phyloP scores from a whole-genome alignment of 1,140 invertebrate species.

The Cotesia glomerata region DNA sequence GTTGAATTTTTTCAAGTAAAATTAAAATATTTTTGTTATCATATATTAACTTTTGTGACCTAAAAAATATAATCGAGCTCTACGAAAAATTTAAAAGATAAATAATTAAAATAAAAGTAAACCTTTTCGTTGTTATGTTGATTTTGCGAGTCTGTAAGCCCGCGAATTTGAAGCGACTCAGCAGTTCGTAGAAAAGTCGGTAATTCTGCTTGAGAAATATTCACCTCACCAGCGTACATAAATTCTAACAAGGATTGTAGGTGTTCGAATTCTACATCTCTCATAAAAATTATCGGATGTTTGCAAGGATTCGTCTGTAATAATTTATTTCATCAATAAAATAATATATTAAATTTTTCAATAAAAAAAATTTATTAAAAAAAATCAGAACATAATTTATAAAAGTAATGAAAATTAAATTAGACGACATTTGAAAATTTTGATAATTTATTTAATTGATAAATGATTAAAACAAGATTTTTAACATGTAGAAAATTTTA shows the following conservation, averaged over 20 bases:
- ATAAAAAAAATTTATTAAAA: neutral
- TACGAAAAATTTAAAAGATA: neutral
- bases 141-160: constrained; percentile 73
- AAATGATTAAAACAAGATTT: too few relatives aligned
- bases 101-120: neutral
- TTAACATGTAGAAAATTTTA: too few relatives aligned
- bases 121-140: constrained; percentile 64
- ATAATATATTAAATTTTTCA: too few relatives aligned
- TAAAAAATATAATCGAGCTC: neutral
- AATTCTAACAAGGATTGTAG: constrained; percentile 80
- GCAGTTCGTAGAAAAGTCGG: constrained; percentile 87
- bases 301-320: constrained; percentile 84
- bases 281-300: constrained; percentile 85
- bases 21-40: neutral
- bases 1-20: neutral
- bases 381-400: neutral
- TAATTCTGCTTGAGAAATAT: constrained; percentile 87
- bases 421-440: too few relatives aligned
- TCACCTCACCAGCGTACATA: constrained; percentile 89
- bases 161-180: constrained; percentile 86
- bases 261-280: constrained; percentile 79
- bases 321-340: neutral
- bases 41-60: too few relatives aligned
- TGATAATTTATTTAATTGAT: too few relatives aligned
- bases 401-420: too few relatives aligned